These are phyloP conservation scores for Pelecanus crispus DNA, from an alignment of 2,113 vertebrate genomes.

Conservation along the genomic window DNA sequence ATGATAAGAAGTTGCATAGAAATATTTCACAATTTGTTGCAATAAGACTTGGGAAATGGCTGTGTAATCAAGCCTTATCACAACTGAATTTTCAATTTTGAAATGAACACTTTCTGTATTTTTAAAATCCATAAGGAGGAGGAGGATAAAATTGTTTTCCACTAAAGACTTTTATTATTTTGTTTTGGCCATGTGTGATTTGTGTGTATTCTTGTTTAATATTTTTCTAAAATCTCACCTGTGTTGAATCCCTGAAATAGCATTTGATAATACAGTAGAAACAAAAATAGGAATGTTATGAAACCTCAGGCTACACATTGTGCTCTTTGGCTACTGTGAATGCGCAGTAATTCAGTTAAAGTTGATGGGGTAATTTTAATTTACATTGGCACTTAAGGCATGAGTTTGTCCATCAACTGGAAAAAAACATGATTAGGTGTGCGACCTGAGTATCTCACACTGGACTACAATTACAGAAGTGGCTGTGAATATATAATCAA, in stretches of 20 bases:
- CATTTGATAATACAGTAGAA: neutral
- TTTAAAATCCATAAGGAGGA: constrained; percentile 57
- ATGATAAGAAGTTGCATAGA: constrained; percentile 49
- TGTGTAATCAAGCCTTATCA: constrained; percentile 60
- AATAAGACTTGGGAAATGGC: constrained; percentile 47
- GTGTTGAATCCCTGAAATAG: neutral
- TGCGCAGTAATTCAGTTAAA: neutral
- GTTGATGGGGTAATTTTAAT: neutral
- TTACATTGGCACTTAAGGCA: neutral
- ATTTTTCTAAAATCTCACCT: constrained; percentile 16
- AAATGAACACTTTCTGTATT: constrained; percentile 64
- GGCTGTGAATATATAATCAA: neutral
- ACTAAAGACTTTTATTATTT: constrained; percentile 73
- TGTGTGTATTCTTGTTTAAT: constrained; percentile 52
- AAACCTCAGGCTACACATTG: neutral
- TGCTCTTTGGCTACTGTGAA: neutral
- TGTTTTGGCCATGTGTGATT: constrained; percentile 69
- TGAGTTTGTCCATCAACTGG: neutral
- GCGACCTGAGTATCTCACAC: neutral
- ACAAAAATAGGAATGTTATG: neutral
- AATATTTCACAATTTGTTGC: constrained; percentile 55
- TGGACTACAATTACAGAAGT: neutral
- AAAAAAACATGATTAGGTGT: neutral
- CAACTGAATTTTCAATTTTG: constrained; percentile 54
- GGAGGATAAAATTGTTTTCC: constrained; percentile 64